Evolutionary conservation across 2,797 vertebrate species (phyloP).

Genomic region (Sebastolobus alascanus): DNA sequence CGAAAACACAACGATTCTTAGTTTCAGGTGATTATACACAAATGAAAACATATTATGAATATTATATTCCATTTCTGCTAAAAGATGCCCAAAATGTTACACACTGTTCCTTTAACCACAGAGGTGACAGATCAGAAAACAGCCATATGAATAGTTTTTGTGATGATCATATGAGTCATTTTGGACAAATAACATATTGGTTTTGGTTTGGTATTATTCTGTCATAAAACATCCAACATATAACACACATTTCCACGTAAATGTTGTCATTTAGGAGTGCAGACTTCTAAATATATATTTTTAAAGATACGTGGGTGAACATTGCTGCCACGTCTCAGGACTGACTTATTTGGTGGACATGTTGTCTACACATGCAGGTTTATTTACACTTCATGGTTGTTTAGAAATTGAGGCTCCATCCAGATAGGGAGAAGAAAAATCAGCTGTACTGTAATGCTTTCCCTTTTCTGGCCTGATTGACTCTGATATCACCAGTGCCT

Average conservation of each 20-base stretch:
- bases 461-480: constrained; percentile 52
- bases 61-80: no score
- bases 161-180: no score
- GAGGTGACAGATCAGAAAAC: no score
- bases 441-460: constrained; percentile 34
- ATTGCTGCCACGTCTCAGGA: neutral
- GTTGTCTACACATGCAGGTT: neutral
- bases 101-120: no score
- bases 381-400: constrained; percentile 31
- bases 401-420: constrained; percentile 26
- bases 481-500: constrained; percentile 64
- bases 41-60: no score
- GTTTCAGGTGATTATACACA: no score
- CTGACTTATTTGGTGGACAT: neutral
- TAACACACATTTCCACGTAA: neutral
- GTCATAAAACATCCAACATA: neutral
- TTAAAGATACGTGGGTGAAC: neutral
- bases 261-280: neutral
- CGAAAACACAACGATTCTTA: no score
- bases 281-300: neutral
- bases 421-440: constrained; percentile 21
- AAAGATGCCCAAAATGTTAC: no score
- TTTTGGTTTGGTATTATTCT: neutral
- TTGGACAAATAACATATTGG: neutral
- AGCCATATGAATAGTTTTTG: no score